phyloP scores from a whole-genome alignment of 2,113 vertebrate species.

The Grus americana region DNA sequence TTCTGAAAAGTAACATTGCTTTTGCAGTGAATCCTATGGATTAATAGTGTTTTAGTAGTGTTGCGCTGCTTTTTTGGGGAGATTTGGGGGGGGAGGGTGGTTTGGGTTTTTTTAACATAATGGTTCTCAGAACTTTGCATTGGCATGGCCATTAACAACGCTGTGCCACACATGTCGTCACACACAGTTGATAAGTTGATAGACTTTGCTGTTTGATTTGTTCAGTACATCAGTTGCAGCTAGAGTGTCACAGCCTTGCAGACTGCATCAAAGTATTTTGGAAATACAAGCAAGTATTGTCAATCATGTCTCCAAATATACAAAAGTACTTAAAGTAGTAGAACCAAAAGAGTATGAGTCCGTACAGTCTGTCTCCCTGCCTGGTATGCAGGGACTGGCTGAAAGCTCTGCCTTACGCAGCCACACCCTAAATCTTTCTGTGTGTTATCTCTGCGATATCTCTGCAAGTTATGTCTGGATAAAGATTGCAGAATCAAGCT shows the following conservation, averaged over 20 bases:
- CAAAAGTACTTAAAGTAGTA: not conserved
- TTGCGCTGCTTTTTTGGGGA: not conserved
- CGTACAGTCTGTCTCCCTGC: not conserved
- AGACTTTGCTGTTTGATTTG: not conserved
- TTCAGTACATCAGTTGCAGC: not conserved
- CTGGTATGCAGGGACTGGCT: not conserved
- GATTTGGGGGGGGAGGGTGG: too few species aligned
- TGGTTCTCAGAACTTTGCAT: not conserved
- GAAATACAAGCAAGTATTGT: not conserved
- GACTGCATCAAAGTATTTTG: not conserved
- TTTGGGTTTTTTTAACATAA: not conserved
- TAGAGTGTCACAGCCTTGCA: not conserved
- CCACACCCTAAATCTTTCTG: not conserved
- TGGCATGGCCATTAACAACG: not conserved
- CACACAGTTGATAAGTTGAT: not conserved
- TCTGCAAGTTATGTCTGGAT: constrained; percentile 31
- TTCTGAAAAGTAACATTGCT: not conserved
- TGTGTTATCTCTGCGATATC: not conserved
- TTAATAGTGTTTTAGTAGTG: not conserved
- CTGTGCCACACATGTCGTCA: rapidly evolving
- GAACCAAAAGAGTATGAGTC: not conserved
- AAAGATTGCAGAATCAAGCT: constrained; percentile 10
- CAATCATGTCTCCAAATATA: not conserved
- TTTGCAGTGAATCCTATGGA: not conserved
- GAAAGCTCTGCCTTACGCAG: not conserved